These are phyloP conservation scores for Pheosia gnoma DNA, from an alignment of 2,888 invertebrate genomes.

Conservation along the genomic window DNA sequence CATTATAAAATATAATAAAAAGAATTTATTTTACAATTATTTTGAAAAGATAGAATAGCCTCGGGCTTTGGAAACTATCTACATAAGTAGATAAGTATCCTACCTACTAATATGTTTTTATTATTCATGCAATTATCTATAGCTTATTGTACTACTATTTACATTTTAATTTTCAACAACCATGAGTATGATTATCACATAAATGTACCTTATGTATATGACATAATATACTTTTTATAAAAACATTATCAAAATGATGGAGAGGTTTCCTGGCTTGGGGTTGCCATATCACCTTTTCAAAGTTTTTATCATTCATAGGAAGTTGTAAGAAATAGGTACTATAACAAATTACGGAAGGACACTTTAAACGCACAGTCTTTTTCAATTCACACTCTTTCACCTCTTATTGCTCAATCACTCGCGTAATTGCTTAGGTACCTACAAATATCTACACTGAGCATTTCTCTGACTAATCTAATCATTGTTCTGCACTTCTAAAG, in stretches of 20 bases:
- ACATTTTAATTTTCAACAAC: conserved; percentile 52
- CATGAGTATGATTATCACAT: conserved; percentile 57
- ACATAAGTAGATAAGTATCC: background rate
- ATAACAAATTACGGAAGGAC: background rate
- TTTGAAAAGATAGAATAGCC: background rate
- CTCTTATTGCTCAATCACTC: conserved; percentile 8
- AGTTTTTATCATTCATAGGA: background rate
- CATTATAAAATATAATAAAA: conserved; percentile 3
- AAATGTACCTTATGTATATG: conserved; percentile 30
- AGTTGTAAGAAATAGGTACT: background rate
- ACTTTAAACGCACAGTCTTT: background rate
- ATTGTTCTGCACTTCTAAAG: conserved; percentile 76
- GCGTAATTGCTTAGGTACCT: conserved; percentile 1
- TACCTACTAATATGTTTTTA: background rate
- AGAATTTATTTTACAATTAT: background rate
- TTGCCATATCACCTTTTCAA: background rate
- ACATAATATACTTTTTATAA: background rate
- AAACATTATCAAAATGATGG: background rate
- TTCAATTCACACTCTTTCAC: conserved; percentile 3
- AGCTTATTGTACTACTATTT: conserved; percentile 11
- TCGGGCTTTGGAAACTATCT: background rate
- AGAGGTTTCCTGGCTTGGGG: background rate
- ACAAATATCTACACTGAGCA: conserved; percentile 4
- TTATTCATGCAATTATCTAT: background rate
- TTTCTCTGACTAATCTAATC: conserved; percentile 29